Percentiles rank a stretch among this genome's conserved stretches.
These are phyloP conservation scores for Acrocephalus scirpaceus DNA, from an alignment of 2,797 vertebrate species.

Conservation along the genomic window DNA sequence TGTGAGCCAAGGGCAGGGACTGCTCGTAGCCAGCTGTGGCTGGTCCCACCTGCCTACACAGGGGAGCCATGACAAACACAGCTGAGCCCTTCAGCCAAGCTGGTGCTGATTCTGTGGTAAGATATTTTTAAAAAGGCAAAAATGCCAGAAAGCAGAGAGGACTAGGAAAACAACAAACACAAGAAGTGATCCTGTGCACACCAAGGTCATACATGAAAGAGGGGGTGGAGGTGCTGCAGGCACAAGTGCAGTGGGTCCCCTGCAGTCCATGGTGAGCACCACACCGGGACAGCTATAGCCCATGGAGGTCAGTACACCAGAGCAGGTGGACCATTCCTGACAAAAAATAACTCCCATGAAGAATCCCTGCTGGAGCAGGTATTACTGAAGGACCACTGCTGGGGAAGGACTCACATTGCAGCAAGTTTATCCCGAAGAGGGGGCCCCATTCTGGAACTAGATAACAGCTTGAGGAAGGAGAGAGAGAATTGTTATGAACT, in stretches of 20 bases:
- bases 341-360: background rate
- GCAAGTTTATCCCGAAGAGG: background rate
- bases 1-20: background rate
- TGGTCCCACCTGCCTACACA: background rate
- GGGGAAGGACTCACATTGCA: no score
- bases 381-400: background rate
- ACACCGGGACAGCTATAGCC: background rate
- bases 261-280: background rate
- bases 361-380: background rate
- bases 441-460: background rate
- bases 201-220: background rate
- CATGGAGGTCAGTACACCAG: rapidly evolving
- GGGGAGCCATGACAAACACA: background rate
- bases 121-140: background rate
- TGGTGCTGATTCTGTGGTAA: background rate
- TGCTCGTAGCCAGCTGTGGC: rapidly evolving
- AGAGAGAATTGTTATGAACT: background rate
- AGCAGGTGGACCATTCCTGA: background rate
- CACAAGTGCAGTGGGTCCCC: no score
- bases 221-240: background rate
- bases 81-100: background rate
- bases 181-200: background rate
- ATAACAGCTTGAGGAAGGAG: background rate
- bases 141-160: background rate
- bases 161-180: background rate